Conservation (phyloP, 92 coral and sea anemone species). For the Scolanthus callimorphus region DNA sequence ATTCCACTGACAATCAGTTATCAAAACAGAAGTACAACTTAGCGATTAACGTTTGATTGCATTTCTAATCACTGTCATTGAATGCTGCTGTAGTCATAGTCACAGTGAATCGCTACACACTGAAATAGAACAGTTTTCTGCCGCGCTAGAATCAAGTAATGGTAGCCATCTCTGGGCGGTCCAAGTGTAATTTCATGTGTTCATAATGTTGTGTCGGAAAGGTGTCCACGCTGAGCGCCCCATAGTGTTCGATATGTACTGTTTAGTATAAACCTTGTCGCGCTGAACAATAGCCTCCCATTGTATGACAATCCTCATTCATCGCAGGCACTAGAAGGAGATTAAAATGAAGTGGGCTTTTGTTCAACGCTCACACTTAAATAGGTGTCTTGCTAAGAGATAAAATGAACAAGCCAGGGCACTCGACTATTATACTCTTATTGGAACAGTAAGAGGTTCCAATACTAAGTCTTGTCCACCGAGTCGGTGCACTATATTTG, state of each 20-base stretch:
- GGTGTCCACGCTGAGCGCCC: constrained; percentile 19
- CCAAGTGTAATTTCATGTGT: neutral
- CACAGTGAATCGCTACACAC: neutral
- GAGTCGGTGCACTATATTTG: neutral
- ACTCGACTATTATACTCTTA: neutral
- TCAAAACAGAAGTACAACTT: neutral
- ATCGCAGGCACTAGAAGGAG: constrained; percentile 25
- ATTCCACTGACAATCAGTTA: neutral
- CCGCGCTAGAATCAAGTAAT: too few species aligned
- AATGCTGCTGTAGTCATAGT: too few species aligned
- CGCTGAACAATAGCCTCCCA: neutral
- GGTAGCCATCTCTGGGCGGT: neutral
- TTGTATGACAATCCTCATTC: constrained; percentile 10
- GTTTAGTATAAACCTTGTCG: constrained; percentile 29
- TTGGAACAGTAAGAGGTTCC: neutral
- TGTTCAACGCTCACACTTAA: constrained; percentile 4
- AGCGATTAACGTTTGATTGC: neutral
- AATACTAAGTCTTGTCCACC: neutral
- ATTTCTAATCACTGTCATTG: too few species aligned
- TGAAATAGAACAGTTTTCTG: too few species aligned
- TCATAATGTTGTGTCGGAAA: constrained; percentile 4
- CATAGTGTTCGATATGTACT: constrained; percentile 29
- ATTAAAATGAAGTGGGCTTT: constrained; percentile 31
- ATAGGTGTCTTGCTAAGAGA: constrained; percentile 11
- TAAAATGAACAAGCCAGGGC: neutral